Conservation (phyloP, 2,113 vertebrate species). For the Ochotona curzoniae region DNA sequence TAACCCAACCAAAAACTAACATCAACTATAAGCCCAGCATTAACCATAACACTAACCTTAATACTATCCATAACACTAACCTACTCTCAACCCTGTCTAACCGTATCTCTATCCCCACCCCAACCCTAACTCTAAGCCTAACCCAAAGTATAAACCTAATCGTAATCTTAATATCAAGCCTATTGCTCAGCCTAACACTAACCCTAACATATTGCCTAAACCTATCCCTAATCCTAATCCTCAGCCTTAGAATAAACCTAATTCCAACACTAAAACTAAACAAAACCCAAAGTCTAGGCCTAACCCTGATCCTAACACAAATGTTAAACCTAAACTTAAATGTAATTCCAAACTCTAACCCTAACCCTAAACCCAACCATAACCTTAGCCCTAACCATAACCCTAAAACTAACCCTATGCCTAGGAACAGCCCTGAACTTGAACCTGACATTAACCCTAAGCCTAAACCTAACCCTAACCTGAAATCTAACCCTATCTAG, state of each 20-base stretch:
- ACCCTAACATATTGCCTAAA: neutral
- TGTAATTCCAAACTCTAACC: too few species aligned
- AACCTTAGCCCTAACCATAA: neutral
- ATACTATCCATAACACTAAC: too few species aligned
- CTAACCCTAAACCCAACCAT: neutral
- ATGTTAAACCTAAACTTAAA: too few species aligned
- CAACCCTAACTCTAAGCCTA: too few species aligned
- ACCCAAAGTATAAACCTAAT: neutral
- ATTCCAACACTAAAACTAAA: neutral
- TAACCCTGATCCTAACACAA: too few species aligned
- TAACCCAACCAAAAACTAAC: too few species aligned
- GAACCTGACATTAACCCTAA: too few species aligned
- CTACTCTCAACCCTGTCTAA: too few species aligned
- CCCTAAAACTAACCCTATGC: neutral
- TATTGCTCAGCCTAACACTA: neutral
- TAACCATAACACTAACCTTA: too few species aligned
- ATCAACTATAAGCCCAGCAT: neutral
- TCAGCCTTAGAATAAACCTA: neutral
- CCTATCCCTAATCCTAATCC: neutral
- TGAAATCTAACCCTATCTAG: too few species aligned
- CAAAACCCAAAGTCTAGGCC: neutral
- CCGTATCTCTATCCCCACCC: too few species aligned
- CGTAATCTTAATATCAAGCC: neutral
- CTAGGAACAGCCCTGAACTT: neutral
- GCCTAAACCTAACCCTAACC: too few species aligned